Evolutionary conservation across 2,888 invertebrate species (phyloP).

Genomic region (Polydrusus pterygomalis): DNA sequence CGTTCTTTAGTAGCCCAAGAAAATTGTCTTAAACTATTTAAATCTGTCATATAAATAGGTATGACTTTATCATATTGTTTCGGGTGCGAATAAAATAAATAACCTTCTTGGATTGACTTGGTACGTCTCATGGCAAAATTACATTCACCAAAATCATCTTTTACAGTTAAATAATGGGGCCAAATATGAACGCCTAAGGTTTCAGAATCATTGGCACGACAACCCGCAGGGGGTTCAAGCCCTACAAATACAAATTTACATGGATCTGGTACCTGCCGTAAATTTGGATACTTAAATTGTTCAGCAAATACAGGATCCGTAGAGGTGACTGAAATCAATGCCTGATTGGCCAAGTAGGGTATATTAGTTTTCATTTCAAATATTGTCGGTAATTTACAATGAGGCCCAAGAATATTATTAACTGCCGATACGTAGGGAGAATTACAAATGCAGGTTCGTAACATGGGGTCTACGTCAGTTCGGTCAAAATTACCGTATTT

Average conservation of each 20-base stretch:
- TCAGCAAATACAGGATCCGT: neutral
- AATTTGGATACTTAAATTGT: neutral
- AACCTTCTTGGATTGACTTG: neutral
- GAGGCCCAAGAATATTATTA: neutral
- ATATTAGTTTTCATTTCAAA: neutral
- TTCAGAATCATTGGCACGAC: neutral
- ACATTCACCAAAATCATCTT: slow-evolving; percentile 1
- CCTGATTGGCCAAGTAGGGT: neutral
- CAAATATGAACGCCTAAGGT: slow-evolving; percentile 1
- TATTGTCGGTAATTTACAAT: neutral
- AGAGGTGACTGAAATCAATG: neutral
- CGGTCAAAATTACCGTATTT: neutral
- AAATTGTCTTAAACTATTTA: neutral
- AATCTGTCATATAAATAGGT: neutral
- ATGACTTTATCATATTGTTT: neutral
- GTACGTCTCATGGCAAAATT: slow-evolving; percentile 1
- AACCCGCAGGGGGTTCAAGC: neutral
- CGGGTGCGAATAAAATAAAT: slow-evolving; percentile 1
- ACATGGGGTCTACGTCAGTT: neutral
- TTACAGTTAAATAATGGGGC: neutral
- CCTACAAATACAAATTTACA: neutral
- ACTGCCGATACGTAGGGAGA: neutral
- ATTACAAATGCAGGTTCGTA: neutral
- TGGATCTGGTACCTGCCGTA: neutral
- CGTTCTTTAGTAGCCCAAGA: neutral